Evolutionary conservation across 2,888 invertebrate genomes (phyloP), one percentile per base, ranked within the genome.

Genomic region (Lissonota sp.): DNA sequence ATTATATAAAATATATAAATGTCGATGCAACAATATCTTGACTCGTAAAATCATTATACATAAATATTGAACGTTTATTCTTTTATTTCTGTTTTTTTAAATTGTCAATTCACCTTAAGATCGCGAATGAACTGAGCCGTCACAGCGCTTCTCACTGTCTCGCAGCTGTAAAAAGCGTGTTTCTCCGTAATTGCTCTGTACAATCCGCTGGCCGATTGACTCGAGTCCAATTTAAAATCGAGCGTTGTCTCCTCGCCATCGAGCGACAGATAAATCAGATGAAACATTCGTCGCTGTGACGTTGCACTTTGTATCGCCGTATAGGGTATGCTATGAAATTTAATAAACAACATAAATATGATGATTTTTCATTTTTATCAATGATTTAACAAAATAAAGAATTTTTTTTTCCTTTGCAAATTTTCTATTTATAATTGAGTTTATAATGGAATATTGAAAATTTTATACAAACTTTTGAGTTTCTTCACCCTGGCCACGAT

Each of bases 131-230:
- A 98, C 93, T 98, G 98, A 67, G 97, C 96, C 0, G 97, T 97
- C 69, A 98, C 98, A 78, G 97, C 97, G 83, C 95, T 96, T 58
- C 97, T 94, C 10, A 98, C 98, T 0, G 98, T 98, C 92, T 98
- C 98, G 93, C 98, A 98, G 92, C 97, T 97, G 93, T 97, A 98
- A 94, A 98, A 98, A 58, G 97, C 97, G 92, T 98, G 97, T 86
- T 97, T 97, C 93, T 98, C 98, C 0, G 98, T 98, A 84, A 98
- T 96, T 37, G 97, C 97, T 64, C 98, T 94, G 92, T 97, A 97
- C 39, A 97, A 93, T 49, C 97, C 97, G 60, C 96, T 96, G 0
- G 98, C 97, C 62, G 96, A 96, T 58, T 96, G 96, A 76, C 95
- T 96, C 58, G 97, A 96, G 86, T 96, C 96, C 93, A 97, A 94